phyloP scores from a whole-genome alignment of 2,888 invertebrate species.

The Ypsolopha sequella region DNA sequence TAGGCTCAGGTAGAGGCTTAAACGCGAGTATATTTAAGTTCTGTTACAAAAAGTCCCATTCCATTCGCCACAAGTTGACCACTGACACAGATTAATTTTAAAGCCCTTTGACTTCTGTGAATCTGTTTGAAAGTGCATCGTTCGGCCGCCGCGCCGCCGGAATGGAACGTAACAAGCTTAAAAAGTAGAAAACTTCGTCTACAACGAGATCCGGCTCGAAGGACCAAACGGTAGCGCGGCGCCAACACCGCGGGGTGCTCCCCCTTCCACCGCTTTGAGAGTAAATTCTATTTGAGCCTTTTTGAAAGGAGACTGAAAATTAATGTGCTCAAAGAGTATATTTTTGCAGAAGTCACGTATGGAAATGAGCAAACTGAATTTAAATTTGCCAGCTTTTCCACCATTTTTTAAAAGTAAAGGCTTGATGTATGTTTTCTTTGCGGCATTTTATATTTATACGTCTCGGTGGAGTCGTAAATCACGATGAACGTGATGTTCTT shows the following conservation, averaged over 20 bases:
- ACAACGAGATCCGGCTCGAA: neutral
- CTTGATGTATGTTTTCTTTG: no score
- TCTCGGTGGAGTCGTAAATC: neutral
- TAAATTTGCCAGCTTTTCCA: neutral
- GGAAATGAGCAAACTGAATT: neutral
- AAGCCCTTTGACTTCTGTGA: neutral
- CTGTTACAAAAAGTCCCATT: no score
- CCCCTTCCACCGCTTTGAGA: neutral
- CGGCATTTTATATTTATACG: neutral
- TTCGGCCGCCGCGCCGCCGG: neutral
- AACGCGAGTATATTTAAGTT: no score
- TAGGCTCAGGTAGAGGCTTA: no score
- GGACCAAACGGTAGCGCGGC: no score
- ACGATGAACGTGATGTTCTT: neutral
- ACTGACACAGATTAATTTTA: neutral
- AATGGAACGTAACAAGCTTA: neutral
- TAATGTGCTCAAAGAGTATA: neutral
- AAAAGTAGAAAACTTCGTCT: constrained; percentile 2
- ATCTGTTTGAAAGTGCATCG: constrained; percentile 2
- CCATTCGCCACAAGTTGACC: no score
- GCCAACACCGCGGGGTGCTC: no score
- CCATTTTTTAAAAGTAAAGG: neutral
- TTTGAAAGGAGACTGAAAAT: neutral
- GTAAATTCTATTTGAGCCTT: neutral
- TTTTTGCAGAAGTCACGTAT: neutral